phyloP scores from a whole-genome alignment of 2,888 invertebrate species.

The Sarcophaga variegata region DNA sequence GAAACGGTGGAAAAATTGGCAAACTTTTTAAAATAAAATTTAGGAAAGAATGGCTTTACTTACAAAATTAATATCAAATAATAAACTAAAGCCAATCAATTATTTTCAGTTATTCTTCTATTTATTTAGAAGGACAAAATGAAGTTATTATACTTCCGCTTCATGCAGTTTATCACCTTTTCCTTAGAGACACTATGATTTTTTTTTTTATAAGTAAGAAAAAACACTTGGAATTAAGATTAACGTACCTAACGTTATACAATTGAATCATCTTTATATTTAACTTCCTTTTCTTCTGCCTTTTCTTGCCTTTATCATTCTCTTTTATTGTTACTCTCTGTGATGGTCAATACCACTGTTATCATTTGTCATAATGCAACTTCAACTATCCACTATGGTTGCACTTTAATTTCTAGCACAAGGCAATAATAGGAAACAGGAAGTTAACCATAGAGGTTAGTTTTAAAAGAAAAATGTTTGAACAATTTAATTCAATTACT shows the following conservation, averaged over 20 bases:
- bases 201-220: background rate
- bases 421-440: constrained; percentile 50
- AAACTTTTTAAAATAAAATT: no score
- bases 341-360: constrained; percentile 50
- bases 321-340: constrained; percentile 12
- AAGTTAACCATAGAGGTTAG: constrained; percentile 64
- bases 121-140: no score
- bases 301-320: background rate
- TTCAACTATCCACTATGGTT: constrained; percentile 33
- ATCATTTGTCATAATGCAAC: constrained; percentile 59
- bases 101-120: no score
- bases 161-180: constrained; percentile 18
- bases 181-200: constrained; percentile 10
- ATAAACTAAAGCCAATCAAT: no score
- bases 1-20: no score
- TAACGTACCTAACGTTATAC: constrained; percentile 9
- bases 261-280: constrained; percentile 31
- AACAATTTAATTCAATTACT: constrained; percentile 64
- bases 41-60: no score
- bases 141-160: constrained; percentile 13
- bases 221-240: constrained; percentile 28
- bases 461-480: constrained; percentile 44
- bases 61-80: no score
- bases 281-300: background rate
- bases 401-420: background rate